phyloP scores from a whole-genome alignment of 2,888 invertebrate species.

The Resseliella maxima region DNA sequence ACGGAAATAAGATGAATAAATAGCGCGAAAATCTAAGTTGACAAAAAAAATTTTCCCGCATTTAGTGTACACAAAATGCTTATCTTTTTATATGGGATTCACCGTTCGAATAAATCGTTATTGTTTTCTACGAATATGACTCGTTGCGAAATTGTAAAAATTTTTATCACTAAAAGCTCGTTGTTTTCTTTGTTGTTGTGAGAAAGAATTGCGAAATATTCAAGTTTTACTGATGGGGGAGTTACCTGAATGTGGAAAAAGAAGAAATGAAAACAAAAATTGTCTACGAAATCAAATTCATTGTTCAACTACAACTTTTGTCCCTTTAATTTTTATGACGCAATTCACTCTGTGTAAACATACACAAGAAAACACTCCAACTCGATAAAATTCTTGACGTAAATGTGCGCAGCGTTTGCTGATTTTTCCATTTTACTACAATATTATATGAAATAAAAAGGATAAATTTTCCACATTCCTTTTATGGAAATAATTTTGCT shows the following conservation, averaged over 20 bases:
- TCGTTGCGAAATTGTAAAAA: too few relatives aligned
- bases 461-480: background rate
- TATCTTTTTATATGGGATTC: background rate
- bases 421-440: background rate
- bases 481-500: background rate
- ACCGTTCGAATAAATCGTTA: background rate
- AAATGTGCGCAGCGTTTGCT: background rate
- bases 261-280: too few relatives aligned
- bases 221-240: too few relatives aligned
- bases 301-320: too few relatives aligned
- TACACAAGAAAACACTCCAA: background rate
- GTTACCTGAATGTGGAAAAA: too few relatives aligned
- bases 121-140: background rate
- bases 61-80: background rate
- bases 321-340: too few relatives aligned
- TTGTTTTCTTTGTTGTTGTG: too few relatives aligned
- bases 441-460: background rate
- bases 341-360: too few relatives aligned
- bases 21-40: background rate
- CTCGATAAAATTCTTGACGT: slow-evolving; percentile 11
- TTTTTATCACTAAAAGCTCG: too few relatives aligned
- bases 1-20: background rate
- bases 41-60: background rate
- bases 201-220: too few relatives aligned
- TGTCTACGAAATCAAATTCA: too few relatives aligned